phyloP scores from a whole-genome alignment of 1,140 invertebrate species.

The Anoplolepis gracilipes region DNA sequence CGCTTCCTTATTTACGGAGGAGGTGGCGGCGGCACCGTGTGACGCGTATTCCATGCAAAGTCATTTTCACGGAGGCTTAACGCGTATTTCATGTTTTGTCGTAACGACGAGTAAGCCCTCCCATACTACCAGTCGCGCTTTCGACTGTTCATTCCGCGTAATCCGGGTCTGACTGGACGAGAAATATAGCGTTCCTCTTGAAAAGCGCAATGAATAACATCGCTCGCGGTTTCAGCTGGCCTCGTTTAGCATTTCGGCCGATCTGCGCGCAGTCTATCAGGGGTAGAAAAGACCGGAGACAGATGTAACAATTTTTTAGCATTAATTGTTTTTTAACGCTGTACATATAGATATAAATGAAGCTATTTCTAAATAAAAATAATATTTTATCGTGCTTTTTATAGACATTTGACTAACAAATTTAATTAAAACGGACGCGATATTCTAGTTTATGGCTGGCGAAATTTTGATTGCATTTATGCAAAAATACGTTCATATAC shows the following conservation, averaged over 20 bases:
- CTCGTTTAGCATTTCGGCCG: constrained; percentile 55
- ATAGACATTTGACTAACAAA: constrained; percentile 4
- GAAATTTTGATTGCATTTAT: not conserved
- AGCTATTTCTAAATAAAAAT: constrained; percentile 2
- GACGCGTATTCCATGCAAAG: constrained; percentile 56
- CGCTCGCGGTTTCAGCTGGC: constrained; percentile 53
- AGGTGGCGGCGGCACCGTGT: not conserved
- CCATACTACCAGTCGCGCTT: constrained; percentile 38
- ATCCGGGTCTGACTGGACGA: constrained; percentile 63
- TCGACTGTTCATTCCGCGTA: constrained; percentile 66
- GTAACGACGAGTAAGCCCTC: constrained; percentile 36
- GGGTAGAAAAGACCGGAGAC: not conserved
- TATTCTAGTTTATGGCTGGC: not conserved
- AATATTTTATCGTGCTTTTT: not conserved
- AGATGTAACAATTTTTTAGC: constrained; percentile 46
- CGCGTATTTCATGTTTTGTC: constrained; percentile 65
- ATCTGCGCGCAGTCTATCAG: constrained; percentile 1
- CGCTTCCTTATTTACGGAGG: constrained; percentile 56
- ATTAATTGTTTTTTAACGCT: constrained; percentile 28
- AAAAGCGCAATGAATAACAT: constrained; percentile 65
- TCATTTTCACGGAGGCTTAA: constrained; percentile 59
- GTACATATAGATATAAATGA: not conserved
- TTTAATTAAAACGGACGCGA: not conserved
- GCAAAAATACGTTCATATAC: not conserved
- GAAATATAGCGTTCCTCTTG: constrained; percentile 60